These are phyloP conservation scores for Rhineura floridana DNA, from an alignment of 2,113 vertebrate genomes.

Conservation along the genomic window DNA sequence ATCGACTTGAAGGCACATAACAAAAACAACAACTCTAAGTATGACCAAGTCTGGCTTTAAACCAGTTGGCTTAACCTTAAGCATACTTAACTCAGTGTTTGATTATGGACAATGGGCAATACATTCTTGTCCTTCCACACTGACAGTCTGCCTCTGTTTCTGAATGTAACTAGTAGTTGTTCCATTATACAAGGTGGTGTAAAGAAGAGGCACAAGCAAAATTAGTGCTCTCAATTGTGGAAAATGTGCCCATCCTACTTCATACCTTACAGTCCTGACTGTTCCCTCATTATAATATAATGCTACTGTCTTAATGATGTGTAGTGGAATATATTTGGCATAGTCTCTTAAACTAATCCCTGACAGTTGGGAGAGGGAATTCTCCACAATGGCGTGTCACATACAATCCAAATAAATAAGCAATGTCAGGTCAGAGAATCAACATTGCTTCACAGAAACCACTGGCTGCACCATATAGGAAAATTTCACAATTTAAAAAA, in stretches of 20 bases:
- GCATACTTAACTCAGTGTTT: neutral
- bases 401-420: neutral
- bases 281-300: neutral
- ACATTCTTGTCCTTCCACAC: neutral
- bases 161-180: slow-evolving; percentile 51
- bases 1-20: no score
- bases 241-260: neutral
- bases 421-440: neutral
- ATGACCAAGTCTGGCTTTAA: no score
- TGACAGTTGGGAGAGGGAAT: neutral
- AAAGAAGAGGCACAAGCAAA: slow-evolving; percentile 47
- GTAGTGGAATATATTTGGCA: neutral
- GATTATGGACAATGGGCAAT: neutral
- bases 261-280: neutral
- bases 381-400: neutral
- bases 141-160: slow-evolving; percentile 53
- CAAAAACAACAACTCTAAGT: no score
- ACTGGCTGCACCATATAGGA: neutral
- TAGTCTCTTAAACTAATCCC: neutral
- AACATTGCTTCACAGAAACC: neutral
- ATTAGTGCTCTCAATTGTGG: no score
- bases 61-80: neutral
- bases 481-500: neutral
- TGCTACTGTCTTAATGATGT: neutral
- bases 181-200: slow-evolving; percentile 39